Evolutionary conservation across 2,113 vertebrate species (phyloP), one percentile per base, ranked within the genome.

Genomic region (Platysternon megacephalum): DNA sequence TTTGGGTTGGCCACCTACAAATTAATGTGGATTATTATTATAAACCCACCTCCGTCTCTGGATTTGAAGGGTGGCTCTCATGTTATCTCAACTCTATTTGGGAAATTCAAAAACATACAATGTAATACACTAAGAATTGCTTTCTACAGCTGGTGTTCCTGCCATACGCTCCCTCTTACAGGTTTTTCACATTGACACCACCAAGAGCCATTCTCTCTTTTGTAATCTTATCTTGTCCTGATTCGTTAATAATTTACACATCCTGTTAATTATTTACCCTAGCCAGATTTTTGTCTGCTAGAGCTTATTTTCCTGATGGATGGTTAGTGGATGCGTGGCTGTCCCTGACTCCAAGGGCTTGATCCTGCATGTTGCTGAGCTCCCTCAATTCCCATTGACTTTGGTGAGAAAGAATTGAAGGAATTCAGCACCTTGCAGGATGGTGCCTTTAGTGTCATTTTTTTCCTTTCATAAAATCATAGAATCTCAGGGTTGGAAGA

Each of bases 201-300:
- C 52, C n/a, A 19, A 28, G 52, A 56, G 29, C 32, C 32, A 79
- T 65, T 83, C 84, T 39, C 2, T 44, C 39, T 82, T 86, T 86
- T 39, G 48, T 58, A 55, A 35, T 86, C 84, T 85, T 53, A 58
- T 83, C 92, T 89, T 87, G 80, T 58, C 88, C 87, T 86, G 5
- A 5, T 82, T 94, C 46, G 2, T 96, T 87, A 55, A 94, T 97
- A 96, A 96, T 97, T 97, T 79, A 95, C 14, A 39, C 16, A 42
- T 78, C 42, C 24, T 44, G 74, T 46, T 78, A 78, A 96, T 97
- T 97, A 97, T 97, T 97, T 83, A 96, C 14, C 39, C 24, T 21
- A 68, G 53, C 84, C 76, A 28, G 80, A 81, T 85, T 96, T 91
- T 94, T 95, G 90, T 88, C 84, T 91, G 82, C 74, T 74, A 83